Percentiles rank a stretch among this genome's conserved stretches.
Conservation (phyloP, 2,113 vertebrate genomes). For the Scytalopus superciliaris region DNA sequence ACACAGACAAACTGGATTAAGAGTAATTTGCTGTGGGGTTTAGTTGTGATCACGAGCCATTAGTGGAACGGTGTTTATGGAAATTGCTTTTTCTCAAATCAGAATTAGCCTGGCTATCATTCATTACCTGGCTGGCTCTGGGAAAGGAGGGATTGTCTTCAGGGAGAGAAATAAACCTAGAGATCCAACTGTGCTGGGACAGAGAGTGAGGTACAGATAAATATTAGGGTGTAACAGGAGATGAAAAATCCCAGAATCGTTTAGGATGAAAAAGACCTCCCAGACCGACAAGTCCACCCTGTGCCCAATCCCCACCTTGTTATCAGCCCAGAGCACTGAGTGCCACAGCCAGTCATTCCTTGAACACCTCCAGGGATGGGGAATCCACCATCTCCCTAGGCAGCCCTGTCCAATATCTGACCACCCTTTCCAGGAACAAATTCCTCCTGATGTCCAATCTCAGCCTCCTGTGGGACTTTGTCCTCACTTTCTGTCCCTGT, state of each 20-base stretch:
- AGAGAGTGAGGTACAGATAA: not conserved
- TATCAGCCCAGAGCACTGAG: not conserved
- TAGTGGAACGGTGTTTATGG: constrained; percentile 85
- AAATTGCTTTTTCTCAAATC: constrained; percentile 88
- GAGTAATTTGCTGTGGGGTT: constrained; percentile 96
- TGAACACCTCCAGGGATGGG: not conserved
- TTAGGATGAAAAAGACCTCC: not conserved
- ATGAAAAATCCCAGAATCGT: not conserved
- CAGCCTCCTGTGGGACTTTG: not conserved
- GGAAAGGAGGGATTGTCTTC: not conserved
- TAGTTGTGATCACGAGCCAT: constrained; percentile 90
- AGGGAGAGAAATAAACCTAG: constrained; percentile 16
- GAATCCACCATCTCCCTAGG: not conserved
- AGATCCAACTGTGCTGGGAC: not conserved
- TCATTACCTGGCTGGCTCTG: constrained; percentile 53
- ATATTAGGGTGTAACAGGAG: not conserved
- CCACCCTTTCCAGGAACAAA: not conserved
- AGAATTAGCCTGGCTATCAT: constrained; percentile 76
- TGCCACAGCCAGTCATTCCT: not conserved
- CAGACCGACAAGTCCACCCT: too few relatives aligned
- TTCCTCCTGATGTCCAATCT: not conserved
- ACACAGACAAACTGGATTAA: constrained; percentile 93
- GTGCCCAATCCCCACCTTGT: not conserved
- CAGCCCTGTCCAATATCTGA: not conserved
- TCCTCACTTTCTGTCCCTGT: too few relatives aligned